Base-by-base conservation (phyloP, 2,113 vertebrate species). In the Psittacula cyanocephala region DNA sequence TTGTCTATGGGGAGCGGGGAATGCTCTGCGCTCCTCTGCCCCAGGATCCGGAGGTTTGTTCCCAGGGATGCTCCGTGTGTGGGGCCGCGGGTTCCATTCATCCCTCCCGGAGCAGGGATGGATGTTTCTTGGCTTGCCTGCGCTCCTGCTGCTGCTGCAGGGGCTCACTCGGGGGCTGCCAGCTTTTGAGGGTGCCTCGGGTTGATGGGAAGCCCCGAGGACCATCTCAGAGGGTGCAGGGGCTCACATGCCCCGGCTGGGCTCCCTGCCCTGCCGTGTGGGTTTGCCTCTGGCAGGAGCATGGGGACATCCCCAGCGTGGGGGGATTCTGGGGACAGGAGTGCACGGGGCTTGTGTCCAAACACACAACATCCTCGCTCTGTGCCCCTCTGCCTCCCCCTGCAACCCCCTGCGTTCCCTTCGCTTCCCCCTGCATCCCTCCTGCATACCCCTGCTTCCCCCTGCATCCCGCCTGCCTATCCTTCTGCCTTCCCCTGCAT, bases 181-280 rank as follows among this genome's bases (percentile, higher is more conserved):
- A 27, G 82, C 3, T 0, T 52, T 46, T 91, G 27, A 9, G 49
- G 64, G 6, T 39, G 23, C 74, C 74, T 81, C 4, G 2, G 25
- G 9, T 63, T 49, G 64, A 4, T 71, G 65, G 44, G 12, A 53
- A 31, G 74, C 4, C 7, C 35, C 2, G 1, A 37, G 28, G 47
- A 31, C 15, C 27, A 17, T 41, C 37, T 70, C 31, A 2, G 0
- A 22, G 46, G n/a, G 33, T 67, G 46, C 37, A 53, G 70, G 13
- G 3, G 9, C 16, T 67, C 1, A 0, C 1, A 0, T 74, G 28
- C 4, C 31, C 18, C 5, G 0, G 1, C n/a, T 46, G 31, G 0
- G 84, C 12, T 35, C 25, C 37, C 37, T 78, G 49, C 5, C 35
- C 23, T 55, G 72, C 23, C 3, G 1, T 22, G 18, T 24, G n/a